Evolutionary conservation across 2,797 vertebrate species (phyloP).

Genomic region (Macroramphosus scolopax): DNA sequence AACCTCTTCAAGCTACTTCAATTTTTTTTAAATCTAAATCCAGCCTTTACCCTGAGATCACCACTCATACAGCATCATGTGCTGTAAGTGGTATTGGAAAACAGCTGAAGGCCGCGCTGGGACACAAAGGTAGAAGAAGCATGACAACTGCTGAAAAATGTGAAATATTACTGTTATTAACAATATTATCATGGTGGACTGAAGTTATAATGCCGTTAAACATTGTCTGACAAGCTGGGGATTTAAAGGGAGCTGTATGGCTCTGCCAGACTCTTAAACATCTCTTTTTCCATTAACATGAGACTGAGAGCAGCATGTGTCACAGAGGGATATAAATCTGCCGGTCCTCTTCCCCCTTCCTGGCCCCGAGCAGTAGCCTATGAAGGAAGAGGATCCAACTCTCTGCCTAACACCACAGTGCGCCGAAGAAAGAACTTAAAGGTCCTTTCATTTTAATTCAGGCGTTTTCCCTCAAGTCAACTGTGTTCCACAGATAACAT

Average conservation of each 20-base stretch:
- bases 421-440: slow-evolving; percentile 21
- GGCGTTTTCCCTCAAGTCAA: background rate
- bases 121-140: slow-evolving; percentile 36
- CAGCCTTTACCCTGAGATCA: slow-evolving; percentile 32
- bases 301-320: slow-evolving; percentile 75
- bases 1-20: slow-evolving; percentile 25
- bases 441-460: background rate
- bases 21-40: slow-evolving; percentile 16
- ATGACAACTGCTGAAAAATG: slow-evolving; percentile 54
- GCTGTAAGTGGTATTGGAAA: slow-evolving; percentile 33
- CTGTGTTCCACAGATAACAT: too few species aligned
- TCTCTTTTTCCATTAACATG: slow-evolving; percentile 79
- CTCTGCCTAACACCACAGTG: slow-evolving; percentile 49
- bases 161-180: slow-evolving; percentile 70
- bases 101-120: slow-evolving; percentile 11
- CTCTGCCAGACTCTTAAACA: slow-evolving; percentile 75
- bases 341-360: slow-evolving; percentile 60
- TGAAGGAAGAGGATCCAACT: slow-evolving; percentile 61
- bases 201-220: slow-evolving; percentile 66
- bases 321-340: slow-evolving; percentile 75
- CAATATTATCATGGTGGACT: slow-evolving; percentile 63
- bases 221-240: slow-evolving; percentile 63
- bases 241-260: slow-evolving; percentile 74
- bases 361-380: slow-evolving; percentile 43
- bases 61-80: slow-evolving; percentile 30